Conservation (phyloP, 2,888 invertebrate species). For the Nowickia ferox region DNA sequence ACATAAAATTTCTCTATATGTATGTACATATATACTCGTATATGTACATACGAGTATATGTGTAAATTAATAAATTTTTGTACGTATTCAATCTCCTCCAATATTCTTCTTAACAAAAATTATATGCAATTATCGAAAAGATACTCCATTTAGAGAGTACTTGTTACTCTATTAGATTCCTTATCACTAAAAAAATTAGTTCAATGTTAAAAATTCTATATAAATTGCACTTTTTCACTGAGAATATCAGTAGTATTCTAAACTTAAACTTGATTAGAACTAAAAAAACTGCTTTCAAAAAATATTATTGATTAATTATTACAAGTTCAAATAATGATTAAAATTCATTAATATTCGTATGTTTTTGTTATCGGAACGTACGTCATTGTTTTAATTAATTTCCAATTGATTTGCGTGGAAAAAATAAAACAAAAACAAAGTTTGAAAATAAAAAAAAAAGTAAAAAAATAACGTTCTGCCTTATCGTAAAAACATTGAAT, state of each 20-base stretch:
- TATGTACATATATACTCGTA: not conserved
- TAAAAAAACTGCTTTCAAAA: slow-evolving; percentile 1
- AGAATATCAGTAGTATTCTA: slow-evolving; percentile 61
- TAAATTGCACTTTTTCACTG: slow-evolving; percentile 43
- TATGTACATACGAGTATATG: no score
- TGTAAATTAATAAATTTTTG: not conserved
- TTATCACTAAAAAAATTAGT: slow-evolving; percentile 58
- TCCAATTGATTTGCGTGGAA: not conserved
- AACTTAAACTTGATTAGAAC: slow-evolving; percentile 68
- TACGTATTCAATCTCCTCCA: not conserved
- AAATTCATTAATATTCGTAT: not conserved
- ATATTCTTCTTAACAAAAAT: not conserved
- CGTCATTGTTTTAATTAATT: slow-evolving; percentile 39
- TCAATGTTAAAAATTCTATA: slow-evolving; percentile 58
- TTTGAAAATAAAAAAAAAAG: not conserved
- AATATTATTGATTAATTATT: slow-evolving; percentile 41
- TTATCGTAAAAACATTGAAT: not conserved
- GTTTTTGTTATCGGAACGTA: slow-evolving; percentile 12
- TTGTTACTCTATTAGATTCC: slow-evolving; percentile 2
- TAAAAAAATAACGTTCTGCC: not conserved
- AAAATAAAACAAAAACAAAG: not conserved
- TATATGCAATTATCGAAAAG: slow-evolving; percentile 42
- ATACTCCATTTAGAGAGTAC: not conserved
- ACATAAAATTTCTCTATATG: not conserved
- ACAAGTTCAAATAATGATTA: slow-evolving; percentile 54